These are phyloP conservation scores for Eubucco bourcierii DNA, from an alignment of 2,113 vertebrate species.

Conservation along the genomic window DNA sequence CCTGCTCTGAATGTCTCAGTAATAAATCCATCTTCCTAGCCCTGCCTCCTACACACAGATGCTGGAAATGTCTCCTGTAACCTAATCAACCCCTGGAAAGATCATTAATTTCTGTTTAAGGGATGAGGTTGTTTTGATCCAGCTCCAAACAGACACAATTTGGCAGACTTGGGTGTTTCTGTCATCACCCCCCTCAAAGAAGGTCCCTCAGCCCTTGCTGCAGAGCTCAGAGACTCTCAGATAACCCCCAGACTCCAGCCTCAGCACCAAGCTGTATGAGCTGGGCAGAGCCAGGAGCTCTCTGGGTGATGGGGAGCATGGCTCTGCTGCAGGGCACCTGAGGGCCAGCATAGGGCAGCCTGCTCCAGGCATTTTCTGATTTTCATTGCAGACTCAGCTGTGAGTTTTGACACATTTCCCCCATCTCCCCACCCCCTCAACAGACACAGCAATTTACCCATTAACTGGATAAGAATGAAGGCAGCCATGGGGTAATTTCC, in stretches of 20 bases:
- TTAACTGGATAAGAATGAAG: neutral
- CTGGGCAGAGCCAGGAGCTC: neutral
- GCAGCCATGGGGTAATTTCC: conserved; percentile 9
- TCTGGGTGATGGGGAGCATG: rapidly evolving
- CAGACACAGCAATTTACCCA: conserved; percentile 15
- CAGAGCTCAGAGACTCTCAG: neutral
- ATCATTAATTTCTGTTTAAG: neutral
- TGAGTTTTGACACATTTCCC: neutral
- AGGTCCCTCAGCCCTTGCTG: neutral
- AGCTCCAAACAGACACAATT: neutral
- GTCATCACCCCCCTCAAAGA: neutral
- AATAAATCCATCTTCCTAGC: neutral
- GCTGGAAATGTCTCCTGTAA: neutral
- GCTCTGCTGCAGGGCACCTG: neutral
- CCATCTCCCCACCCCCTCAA: neutral
- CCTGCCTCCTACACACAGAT: neutral
- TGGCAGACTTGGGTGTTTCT: neutral
- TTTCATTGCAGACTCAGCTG: neutral
- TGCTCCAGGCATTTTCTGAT: neutral
- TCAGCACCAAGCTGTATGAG: neutral
- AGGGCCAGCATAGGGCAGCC: neutral
- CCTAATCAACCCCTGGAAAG: neutral
- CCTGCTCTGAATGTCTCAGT: neutral
- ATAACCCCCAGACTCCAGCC: neutral
- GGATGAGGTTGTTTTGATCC: neutral